A percentile compares a stretch with the other conserved stretches of the same genome.
Evolutionary conservation across 2,113 vertebrate genomes (phyloP).

Genomic region (Lophochroa leadbeateri): DNA sequence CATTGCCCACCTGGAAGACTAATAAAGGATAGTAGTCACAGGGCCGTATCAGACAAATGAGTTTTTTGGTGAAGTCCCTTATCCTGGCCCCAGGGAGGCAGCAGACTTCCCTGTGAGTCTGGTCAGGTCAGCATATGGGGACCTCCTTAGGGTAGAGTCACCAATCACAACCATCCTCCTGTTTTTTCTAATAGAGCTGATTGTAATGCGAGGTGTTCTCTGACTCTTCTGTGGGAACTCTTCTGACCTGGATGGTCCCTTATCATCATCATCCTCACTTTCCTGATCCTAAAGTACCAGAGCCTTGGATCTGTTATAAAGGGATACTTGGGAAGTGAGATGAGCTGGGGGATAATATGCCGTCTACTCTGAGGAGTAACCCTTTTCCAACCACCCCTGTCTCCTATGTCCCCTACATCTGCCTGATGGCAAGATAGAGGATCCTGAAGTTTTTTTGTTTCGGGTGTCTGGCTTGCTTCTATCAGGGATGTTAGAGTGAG

Average conservation of each 20-base stretch:
- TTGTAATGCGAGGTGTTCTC: background rate
- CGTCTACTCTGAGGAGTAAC: background rate
- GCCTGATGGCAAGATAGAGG: background rate
- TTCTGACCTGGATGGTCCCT: background rate
- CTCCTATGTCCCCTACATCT: background rate
- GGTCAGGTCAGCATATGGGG: background rate
- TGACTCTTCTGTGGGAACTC: background rate
- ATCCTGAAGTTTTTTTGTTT: background rate
- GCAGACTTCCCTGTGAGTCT: background rate
- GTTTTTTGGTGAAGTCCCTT: background rate
- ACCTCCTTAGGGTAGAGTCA: background rate
- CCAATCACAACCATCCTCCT: background rate
- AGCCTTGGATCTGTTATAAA: background rate
- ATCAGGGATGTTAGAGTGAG: background rate
- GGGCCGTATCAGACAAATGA: background rate
- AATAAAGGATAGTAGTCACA: background rate
- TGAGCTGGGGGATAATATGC: background rate
- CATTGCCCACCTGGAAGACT: background rate
- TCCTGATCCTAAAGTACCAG: background rate
- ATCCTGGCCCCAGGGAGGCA: background rate
- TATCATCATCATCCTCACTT: background rate
- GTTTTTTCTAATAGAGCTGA: background rate
- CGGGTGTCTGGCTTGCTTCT: background rate
- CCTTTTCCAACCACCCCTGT: background rate
- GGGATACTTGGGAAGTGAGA: background rate